Base-by-base conservation (phyloP, 2,888 invertebrate genomes). In the Andrena praecox region DNA sequence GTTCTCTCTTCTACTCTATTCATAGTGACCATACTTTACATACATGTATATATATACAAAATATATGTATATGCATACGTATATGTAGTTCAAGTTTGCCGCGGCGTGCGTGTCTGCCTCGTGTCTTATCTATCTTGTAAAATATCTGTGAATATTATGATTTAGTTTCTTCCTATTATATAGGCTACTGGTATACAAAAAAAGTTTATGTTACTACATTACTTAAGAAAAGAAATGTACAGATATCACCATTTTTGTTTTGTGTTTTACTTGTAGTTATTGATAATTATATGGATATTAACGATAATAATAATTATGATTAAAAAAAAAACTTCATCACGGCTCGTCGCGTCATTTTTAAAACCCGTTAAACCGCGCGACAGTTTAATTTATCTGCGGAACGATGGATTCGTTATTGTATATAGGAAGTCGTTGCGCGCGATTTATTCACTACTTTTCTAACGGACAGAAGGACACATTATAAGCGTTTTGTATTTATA, bases 241-340 rank as follows among this genome's bases (percentile, higher is more conserved):
- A 94, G 94, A 93, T 93, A 94, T 93, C 93, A 93, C 91, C 89
- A 88, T 93, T 93, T 93, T 93, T 93, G 93, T 94, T 94, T 94
- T 93, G 94, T 94, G 94, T 94, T 94, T 93, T 94, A 93, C 92
- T 56, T 93, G 93, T 94, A 94, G 94, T 93, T 94, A 94, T 94
- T 93, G 91, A 93, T 93, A 93, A 94, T 93, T 93, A 94, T 93
- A 94, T 94, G 93, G 92, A 94, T 93, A 93, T 93, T 94, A 93
- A 93, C 91, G 93, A 93, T 94, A 93, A 94, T 94, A 94, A 94
- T 94, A 94, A 94, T 93, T 93, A 93, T 93, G 92, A 94, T 93
- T 93, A 93, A 93, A 94, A 93, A 93, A 93, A 68, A 93, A 88
- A 79, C 80, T 83, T 89, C 85, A 80, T 81, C 80, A 86, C 81